phyloP scores from a whole-genome alignment of 2,113 vertebrate species.

The Columba janthina region DNA sequence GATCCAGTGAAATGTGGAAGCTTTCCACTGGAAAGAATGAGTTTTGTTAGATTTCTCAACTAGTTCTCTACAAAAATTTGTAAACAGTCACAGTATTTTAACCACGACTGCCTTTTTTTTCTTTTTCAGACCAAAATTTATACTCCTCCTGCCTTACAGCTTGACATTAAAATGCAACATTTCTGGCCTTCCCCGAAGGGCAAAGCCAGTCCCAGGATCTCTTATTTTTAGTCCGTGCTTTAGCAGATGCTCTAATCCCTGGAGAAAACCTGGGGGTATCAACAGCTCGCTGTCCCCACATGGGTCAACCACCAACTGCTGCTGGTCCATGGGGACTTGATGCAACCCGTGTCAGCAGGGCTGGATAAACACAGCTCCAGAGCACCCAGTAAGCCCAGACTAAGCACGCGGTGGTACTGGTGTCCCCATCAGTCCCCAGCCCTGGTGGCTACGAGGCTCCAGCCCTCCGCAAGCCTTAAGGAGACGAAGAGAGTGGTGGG shows the following conservation, averaged over 20 bases:
- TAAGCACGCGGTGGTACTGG: rapidly evolving
- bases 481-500: not conserved
- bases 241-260: not conserved
- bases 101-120: not conserved
- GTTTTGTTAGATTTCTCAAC: conserved; percentile 45
- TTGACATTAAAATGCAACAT: not conserved
- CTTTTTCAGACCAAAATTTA: not conserved
- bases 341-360: not conserved
- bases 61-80: conserved; percentile 29
- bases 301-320: not conserved
- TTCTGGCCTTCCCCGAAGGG: not conserved
- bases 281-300: not conserved
- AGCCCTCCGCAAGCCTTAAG: rapidly evolving
- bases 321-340: not conserved
- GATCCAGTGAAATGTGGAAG: conserved; percentile 7
- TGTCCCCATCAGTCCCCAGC: not conserved
- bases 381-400: not conserved
- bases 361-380: not conserved
- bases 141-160: not conserved
- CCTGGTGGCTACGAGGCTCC: not conserved
- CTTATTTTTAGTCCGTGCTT: not conserved
- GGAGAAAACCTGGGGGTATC: not conserved
- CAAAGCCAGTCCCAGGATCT: not conserved
- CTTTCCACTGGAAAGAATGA: conserved; percentile 52
- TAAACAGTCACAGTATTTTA: not conserved